Evolutionary conservation across 2,888 invertebrate genomes (phyloP).

Genomic region (Netelia melanura): DNA sequence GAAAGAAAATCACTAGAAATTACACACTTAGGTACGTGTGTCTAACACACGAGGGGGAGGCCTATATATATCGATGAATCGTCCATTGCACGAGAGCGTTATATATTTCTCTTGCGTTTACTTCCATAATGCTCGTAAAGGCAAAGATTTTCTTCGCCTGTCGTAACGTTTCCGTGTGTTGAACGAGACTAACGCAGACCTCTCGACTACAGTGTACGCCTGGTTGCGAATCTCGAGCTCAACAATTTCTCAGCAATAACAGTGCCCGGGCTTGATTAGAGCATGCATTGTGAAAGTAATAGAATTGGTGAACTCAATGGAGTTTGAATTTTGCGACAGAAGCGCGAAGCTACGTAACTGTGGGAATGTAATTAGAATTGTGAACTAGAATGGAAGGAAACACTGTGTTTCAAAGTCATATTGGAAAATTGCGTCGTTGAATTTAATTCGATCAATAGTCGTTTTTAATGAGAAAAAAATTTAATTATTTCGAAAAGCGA

Average conservation of each 20-base stretch:
- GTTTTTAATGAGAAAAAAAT: too few species aligned
- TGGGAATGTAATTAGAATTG: too few species aligned
- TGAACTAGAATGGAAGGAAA: too few species aligned
- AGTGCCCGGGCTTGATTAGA: neutral
- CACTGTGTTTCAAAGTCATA: too few species aligned
- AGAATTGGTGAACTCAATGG: too few species aligned
- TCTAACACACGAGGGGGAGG: conserved; percentile 6
- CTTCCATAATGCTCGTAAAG: conserved; percentile 1
- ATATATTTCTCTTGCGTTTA: conserved; percentile 15
- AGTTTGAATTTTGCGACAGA: too few species aligned
- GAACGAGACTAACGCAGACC: neutral
- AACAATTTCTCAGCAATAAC: conserved; percentile 15
- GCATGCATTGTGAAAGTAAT: too few species aligned
- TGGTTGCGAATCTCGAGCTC: neutral
- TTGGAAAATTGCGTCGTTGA: too few species aligned
- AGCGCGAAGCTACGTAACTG: too few species aligned
- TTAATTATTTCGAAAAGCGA: too few species aligned
- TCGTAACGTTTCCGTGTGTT: conserved; percentile 48
- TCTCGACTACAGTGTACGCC: conserved; percentile 1
- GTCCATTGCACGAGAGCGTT: conserved; percentile 37
- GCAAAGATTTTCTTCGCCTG: conserved; percentile 11
- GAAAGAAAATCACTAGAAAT: conserved; percentile 37
- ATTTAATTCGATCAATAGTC: too few species aligned
- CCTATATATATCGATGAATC: neutral
- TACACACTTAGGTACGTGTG: conserved; percentile 39